These are phyloP conservation scores for Alentia gelatinosa DNA, from an alignment of 2,888 invertebrate species.

Conservation along the genomic window DNA sequence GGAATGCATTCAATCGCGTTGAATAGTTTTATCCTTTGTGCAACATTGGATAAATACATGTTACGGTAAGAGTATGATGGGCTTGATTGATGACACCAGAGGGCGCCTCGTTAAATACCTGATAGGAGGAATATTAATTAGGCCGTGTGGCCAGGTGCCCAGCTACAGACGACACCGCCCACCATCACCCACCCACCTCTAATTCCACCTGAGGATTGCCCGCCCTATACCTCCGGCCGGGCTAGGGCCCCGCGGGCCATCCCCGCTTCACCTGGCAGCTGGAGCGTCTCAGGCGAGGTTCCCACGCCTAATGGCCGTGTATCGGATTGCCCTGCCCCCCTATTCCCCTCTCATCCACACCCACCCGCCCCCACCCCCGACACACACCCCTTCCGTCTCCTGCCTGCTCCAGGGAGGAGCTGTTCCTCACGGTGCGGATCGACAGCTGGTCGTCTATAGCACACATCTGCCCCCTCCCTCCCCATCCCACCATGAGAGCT, in stretches of 20 bases:
- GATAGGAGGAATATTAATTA: too few relatives aligned
- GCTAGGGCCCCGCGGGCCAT: neutral
- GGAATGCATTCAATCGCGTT: too few relatives aligned
- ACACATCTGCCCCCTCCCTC: neutral
- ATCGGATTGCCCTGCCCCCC: neutral
- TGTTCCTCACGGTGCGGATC: neutral
- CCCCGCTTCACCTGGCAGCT: constrained; percentile 18
- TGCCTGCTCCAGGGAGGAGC: neutral
- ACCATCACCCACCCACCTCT: too few relatives aligned
- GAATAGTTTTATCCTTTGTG: too few relatives aligned
- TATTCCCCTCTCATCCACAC: neutral
- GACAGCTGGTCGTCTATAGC: constrained; percentile 10
- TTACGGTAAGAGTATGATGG: too few relatives aligned
- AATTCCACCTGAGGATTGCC: constrained; percentile 3
- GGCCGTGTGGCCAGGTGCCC: too few relatives aligned
- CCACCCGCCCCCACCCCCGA: neutral
- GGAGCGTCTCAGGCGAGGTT: neutral
- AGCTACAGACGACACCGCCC: too few relatives aligned
- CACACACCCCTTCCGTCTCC: neutral
- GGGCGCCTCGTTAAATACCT: too few relatives aligned
- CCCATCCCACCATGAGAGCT: neutral
- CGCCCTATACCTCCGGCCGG: neutral
- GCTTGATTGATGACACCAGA: too few relatives aligned
- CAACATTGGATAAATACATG: too few relatives aligned
- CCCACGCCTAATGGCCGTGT: constrained; percentile 28